Conservation (phyloP, 2,797 vertebrate genomes). For the Sebastolobus altivelis region DNA sequence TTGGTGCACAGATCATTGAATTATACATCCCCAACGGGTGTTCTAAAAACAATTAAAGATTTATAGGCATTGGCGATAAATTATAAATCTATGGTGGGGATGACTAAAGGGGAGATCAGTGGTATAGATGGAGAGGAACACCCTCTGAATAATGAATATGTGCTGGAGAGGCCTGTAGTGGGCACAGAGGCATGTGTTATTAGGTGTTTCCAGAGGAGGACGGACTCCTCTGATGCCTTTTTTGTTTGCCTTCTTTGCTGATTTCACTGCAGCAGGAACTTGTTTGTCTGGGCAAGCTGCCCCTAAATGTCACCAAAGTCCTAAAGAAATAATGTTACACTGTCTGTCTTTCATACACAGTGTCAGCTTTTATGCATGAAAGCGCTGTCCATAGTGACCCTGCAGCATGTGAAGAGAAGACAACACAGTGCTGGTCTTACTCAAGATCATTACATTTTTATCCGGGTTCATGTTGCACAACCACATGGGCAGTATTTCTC, state of each 20-base stretch:
- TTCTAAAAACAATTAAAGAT: constrained; percentile 74
- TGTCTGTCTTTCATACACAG: neutral
- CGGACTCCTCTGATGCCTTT: constrained; percentile 39
- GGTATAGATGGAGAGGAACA: constrained; percentile 60
- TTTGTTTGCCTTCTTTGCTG: constrained; percentile 13
- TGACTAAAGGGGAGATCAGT: constrained; percentile 62
- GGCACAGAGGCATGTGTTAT: constrained; percentile 33
- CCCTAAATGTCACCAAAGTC: constrained; percentile 15
- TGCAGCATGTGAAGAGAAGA: neutral
- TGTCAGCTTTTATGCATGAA: neutral
- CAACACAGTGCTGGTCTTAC: neutral
- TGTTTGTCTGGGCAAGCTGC: constrained; percentile 12
- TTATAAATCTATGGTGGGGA: constrained; percentile 80
- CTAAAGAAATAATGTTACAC: neutral
- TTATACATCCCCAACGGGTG: constrained; percentile 62
- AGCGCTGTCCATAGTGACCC: neutral
- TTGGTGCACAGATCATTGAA: constrained; percentile 50
- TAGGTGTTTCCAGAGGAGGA: constrained; percentile 25
- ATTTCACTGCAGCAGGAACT: constrained; percentile 3
- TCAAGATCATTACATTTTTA: constrained; percentile 10
- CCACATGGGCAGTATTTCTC: neutral
- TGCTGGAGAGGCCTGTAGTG: constrained; percentile 47
- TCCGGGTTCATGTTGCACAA: constrained; percentile 16
- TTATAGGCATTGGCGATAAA: constrained; percentile 68
- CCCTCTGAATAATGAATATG: constrained; percentile 74